Evolutionary conservation across 2,888 invertebrate species (phyloP), one percentile per base, ranked within the genome.

Genomic region (Lasioglossum vierecki): DNA sequence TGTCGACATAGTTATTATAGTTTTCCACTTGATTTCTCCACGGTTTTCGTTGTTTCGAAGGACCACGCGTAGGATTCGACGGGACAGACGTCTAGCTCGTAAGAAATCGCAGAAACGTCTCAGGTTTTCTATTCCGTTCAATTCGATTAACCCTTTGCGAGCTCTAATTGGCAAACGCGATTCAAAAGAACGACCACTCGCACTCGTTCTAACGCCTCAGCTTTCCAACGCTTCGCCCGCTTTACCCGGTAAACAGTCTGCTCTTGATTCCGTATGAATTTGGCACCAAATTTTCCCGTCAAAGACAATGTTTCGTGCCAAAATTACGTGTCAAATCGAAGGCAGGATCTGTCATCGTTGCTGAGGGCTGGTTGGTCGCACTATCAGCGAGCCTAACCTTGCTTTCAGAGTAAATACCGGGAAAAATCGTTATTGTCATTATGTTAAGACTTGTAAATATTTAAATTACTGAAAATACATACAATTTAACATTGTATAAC

Each of bases 101-200:
- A 75, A 83, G 57, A n/a, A 57, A 60, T 57, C 57, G 49, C 15
- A n/a, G 22, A 46, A 71, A 22, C 18, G 26, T 72, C 22, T 66
- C 18, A 30, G n/a, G 8, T 76, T 30, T 35, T 66, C 35, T 30
- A 6, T 73, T 73, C 11, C 9, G 26, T 73, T 53, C 49, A 41
- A 11, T 63, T 66, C 22, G 15, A 53, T 53, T 35, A 46, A 83
- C 76, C 72, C 46, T 82, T 63, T 75, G 70, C 44, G 22, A 26
- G 74, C 15, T 70, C 26, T 18, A 8, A 11, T 46, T 46, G 39
- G 53, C 41, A n/a, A 57, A 70, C 41, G 30, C 30, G 30, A 30
- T 30, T 30, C 30, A 30, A 30, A 30, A 30, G 30, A 30, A 30
- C 30, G 30, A 30, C 30, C 30, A 30, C 30, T 30, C 30, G 30